phyloP scores from a whole-genome alignment of 2,113 vertebrate species.

The Chaetorhynchus papuensis region DNA sequence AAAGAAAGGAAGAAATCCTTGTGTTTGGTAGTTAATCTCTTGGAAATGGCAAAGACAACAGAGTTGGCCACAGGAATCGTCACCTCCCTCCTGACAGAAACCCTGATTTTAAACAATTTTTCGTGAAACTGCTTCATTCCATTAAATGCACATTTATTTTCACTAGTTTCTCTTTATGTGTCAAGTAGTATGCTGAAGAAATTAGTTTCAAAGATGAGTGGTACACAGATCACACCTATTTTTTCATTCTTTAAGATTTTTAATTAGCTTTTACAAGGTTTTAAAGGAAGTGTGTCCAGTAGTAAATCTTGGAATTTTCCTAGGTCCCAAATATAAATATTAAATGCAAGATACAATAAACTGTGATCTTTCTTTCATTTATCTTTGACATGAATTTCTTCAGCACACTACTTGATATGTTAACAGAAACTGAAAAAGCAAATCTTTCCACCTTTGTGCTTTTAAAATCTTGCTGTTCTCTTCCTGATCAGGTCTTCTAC shows the following conservation, averaged over 20 bases:
- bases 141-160: background rate
- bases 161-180: background rate
- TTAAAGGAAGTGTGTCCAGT: background rate
- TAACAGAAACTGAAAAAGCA: background rate
- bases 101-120: accelerated
- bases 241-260: background rate
- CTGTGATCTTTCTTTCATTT: background rate
- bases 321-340: background rate
- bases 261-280: background rate
- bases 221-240: background rate
- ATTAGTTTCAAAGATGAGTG: background rate
- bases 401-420: background rate
- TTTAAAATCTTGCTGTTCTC: background rate
- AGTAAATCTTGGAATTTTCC: background rate
- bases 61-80: too few relatives aligned
- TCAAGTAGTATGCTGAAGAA: background rate
- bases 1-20: background rate
- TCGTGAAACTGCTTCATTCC: background rate
- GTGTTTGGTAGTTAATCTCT: background rate
- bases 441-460: background rate
- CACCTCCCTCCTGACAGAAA: background rate
- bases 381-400: background rate
- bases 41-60: background rate
- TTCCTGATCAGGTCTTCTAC: background rate
- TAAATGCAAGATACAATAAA: background rate